Evolutionary conservation across 64 coral and sea anemone species (phyloP), one percentile per base, ranked within the genome.

Genomic region (Anthopleura sola): DNA sequence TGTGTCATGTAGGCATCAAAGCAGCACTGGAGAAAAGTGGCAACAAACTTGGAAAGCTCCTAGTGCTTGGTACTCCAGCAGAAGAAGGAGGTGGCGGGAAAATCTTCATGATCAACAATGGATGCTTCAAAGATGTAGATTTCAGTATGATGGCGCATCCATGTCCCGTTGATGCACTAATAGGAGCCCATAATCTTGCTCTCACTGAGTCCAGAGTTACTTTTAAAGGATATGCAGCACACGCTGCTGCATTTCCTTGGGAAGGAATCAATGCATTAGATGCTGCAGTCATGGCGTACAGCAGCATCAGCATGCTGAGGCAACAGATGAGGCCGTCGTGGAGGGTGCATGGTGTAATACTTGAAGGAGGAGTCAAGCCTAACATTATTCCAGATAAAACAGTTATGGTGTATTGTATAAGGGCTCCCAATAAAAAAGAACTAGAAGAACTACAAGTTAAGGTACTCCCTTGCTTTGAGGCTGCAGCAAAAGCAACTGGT

Each of bases 291-390:
- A 69, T 84, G 68, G 93, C 93, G 36, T 95, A 95, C 75, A 95
- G 68, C 37, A 88, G 49, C 44, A 66, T 95, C 34, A 95, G 86
- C 60, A 68, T 86, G 60, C 33, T 95, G 64, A 40, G 93, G 49
- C 93, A 95, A 37, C 93, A 95, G 82, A 95, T 95, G 89, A 95
- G 91, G 75, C 89, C 93, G 18, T 57, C 89, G 20, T 95, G 93
- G 93, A 60, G 93, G 34, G 86, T 95, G 20, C 89, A 95, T 88
- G 76, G 86, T 24, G 86, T 95, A 31, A 88, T 95, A 28, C 77
- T 88, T 82, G 86, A 95, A 68, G 93, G 88, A 53, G 50, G 95
- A 36, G 83, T 90, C 12, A 86, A 88, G 66, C 86, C 91, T 36
- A 93, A 84, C 75, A 93, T 91, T 34, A 98, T 98, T 71, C 95